These are phyloP conservation scores for Calephelis nemesis DNA, from an alignment of 1,140 invertebrate genomes.

Conservation along the genomic window DNA sequence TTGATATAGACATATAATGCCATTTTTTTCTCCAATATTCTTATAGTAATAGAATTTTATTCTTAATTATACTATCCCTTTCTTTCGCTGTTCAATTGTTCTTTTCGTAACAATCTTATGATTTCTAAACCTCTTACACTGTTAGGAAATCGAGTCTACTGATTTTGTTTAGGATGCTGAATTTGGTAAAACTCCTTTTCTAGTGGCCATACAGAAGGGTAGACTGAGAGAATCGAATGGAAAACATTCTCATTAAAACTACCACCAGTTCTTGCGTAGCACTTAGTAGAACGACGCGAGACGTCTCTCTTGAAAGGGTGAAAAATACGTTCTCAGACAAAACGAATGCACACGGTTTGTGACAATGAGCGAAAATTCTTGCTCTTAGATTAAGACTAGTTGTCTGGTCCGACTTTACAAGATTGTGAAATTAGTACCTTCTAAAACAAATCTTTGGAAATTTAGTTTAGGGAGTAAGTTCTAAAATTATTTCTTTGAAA, in stretches of 20 bases:
- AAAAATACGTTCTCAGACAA: constrained; percentile 16
- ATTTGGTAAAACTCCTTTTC: neutral
- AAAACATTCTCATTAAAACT: constrained; percentile 18
- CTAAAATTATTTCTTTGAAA: too few species aligned
- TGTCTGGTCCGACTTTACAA: neutral
- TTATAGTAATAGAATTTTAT: too few species aligned
- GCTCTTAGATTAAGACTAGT: neutral
- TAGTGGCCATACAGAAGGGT: neutral
- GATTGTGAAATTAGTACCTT: neutral
- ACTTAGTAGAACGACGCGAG: constrained; percentile 8
- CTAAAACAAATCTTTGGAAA: too few species aligned
- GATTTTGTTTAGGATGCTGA: too few species aligned
- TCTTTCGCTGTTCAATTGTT: too few species aligned
- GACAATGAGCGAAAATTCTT: constrained; percentile 2
- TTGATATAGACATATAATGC: too few species aligned
- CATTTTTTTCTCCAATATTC: too few species aligned
- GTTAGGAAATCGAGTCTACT: too few species aligned
- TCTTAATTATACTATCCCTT: too few species aligned
- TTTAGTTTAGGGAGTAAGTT: too few species aligned
- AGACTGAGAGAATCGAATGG: constrained; percentile 11
- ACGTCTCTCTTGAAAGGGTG: constrained; percentile 16
- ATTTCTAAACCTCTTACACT: too few species aligned
- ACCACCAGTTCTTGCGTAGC: constrained; percentile 5
- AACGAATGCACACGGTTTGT: constrained; percentile 6
- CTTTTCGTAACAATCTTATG: too few species aligned